Percentiles rank a stretch among this genome's conserved stretches.
Evolutionary conservation across 2,113 vertebrate species (phyloP).

Genomic region (Redunca redunca): DNA sequence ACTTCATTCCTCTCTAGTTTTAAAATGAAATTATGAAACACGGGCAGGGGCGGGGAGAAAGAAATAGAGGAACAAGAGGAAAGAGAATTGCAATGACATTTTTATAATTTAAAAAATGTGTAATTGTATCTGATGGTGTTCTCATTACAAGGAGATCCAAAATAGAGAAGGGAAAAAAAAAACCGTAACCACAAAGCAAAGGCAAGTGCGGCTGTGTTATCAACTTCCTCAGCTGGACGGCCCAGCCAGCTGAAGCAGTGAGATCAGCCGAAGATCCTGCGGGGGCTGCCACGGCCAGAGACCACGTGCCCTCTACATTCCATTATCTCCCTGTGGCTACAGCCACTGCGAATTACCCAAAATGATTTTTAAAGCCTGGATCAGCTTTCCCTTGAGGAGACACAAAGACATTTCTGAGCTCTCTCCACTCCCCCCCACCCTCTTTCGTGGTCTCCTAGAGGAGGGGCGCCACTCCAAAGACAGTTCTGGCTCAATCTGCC

Average conservation of each 20-base stretch:
- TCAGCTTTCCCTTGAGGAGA: not conserved
- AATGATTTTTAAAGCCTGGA: not conserved
- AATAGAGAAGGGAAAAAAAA: not conserved
- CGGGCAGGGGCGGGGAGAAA: not conserved
- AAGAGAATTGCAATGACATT: not conserved
- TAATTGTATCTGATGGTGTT: not conserved
- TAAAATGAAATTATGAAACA: slow-evolving; percentile 29
- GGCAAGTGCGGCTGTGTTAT: not conserved
- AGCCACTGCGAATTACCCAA: not conserved
- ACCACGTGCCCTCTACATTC: not conserved
- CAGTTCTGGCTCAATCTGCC: not conserved
- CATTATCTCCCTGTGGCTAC: not conserved
- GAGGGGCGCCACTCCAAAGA: not conserved
- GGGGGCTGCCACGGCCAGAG: not conserved
- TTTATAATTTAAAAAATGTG: slow-evolving; percentile 8
- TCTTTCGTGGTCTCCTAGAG: not conserved
- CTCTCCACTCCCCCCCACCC: not conserved
- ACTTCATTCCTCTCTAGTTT: not conserved
- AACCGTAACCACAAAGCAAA: not conserved
- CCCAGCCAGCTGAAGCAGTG: not conserved
- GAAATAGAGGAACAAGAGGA: not conserved
- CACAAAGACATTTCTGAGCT: slow-evolving; percentile 2
- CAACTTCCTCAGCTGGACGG: not conserved
- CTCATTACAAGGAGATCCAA: not conserved
- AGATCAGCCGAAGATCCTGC: not conserved